Conservation (phyloP, 1,140 invertebrate species). For the Oreohelix idahoensis region DNA sequence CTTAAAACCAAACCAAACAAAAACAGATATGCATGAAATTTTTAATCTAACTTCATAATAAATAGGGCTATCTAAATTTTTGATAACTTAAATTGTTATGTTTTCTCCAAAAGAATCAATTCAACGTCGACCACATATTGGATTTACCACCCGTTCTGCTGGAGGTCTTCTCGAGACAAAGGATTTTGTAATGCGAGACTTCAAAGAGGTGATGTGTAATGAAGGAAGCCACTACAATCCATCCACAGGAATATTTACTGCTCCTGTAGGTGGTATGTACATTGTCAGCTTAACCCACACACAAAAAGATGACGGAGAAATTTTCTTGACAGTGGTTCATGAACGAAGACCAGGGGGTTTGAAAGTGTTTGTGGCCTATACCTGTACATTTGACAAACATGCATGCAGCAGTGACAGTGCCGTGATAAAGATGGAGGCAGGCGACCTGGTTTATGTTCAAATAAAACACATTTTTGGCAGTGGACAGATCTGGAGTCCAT, state of each 20-base stretch:
- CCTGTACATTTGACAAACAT: background rate
- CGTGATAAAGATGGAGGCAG: background rate
- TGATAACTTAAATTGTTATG: too few species aligned
- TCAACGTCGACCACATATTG: background rate
- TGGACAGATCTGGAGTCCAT: background rate
- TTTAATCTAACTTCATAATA: too few species aligned
- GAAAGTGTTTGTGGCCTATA: background rate
- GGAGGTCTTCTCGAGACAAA: background rate
- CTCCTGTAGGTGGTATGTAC: background rate
- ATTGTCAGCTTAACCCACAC: background rate
- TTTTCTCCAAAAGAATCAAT: too few species aligned
- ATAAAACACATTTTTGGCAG: background rate
- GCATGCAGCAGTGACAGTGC: background rate
- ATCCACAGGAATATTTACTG: background rate
- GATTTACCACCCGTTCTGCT: background rate
- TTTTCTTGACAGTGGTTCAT: background rate
- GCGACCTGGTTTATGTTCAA: background rate
- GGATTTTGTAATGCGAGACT: background rate
- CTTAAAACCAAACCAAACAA: too few species aligned
- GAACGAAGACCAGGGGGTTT: too few species aligned
- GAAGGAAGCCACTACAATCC: background rate
- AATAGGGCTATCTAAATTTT: too few species aligned
- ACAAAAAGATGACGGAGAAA: background rate
- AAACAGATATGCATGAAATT: too few species aligned
- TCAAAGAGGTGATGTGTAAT: slow-evolving; percentile 5